These are phyloP conservation scores for Distichodus sexfasciatus DNA, from an alignment of 2,797 vertebrate genomes.

Conservation along the genomic window DNA sequence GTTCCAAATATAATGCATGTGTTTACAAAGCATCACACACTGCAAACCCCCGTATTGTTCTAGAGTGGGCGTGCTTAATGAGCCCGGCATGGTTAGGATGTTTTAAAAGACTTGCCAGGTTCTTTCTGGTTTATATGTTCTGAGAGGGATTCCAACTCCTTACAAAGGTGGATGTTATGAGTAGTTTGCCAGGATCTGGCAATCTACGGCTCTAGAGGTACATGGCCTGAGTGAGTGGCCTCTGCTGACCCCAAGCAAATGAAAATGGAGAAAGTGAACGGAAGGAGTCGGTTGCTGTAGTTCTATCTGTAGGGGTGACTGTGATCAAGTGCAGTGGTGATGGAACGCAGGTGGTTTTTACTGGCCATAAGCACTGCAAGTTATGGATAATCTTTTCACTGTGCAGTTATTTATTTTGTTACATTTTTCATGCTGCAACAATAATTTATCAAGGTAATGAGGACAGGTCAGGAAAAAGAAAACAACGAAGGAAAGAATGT, in stretches of 20 bases:
- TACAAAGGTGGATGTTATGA: neutral
- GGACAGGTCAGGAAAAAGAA: slow-evolving; percentile 62
- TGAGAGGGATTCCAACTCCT: neutral
- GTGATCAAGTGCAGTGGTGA: slow-evolving; percentile 43
- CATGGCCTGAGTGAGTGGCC: no score
- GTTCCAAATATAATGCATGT: slow-evolving; percentile 57
- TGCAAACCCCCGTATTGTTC: slow-evolving; percentile 19
- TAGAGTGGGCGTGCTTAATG: neutral
- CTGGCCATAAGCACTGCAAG: slow-evolving; percentile 63
- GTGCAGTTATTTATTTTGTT: slow-evolving; percentile 71
- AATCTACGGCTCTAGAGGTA: neutral
- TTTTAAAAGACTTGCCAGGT: neutral
- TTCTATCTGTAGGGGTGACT: no score
- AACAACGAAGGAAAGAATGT: slow-evolving; percentile 52
- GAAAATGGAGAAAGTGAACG: no score
- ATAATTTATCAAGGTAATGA: slow-evolving; percentile 76
- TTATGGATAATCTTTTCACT: slow-evolving; percentile 75
- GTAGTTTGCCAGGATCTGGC: neutral
- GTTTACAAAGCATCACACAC: slow-evolving; percentile 47
- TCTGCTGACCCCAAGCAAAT: no score
- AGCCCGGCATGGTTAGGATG: neutral
- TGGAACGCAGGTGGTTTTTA: slow-evolving; percentile 73
- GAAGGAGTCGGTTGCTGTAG: no score
- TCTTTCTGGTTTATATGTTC: neutral
- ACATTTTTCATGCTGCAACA: slow-evolving; percentile 72